phyloP scores from a whole-genome alignment of 2,797 vertebrate genomes.

The Coreius guichenoti region DNA sequence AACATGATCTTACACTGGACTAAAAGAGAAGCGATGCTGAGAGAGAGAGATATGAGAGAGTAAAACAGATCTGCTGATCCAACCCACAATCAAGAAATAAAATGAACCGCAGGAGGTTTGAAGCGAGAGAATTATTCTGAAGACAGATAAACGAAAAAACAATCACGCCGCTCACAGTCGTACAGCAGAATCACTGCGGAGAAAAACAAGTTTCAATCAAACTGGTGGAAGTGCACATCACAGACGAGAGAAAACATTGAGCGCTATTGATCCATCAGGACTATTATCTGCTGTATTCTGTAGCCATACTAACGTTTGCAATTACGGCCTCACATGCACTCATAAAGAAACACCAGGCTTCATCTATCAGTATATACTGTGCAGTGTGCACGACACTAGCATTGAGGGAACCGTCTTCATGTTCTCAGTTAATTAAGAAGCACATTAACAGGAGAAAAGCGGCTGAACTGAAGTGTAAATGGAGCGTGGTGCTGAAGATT shows the following conservation, averaged over 20 bases:
- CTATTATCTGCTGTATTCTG: neutral
- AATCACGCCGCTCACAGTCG: neutral
- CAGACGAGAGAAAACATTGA: neutral
- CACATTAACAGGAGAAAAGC: neutral
- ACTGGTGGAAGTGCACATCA: neutral
- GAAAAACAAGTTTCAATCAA: neutral
- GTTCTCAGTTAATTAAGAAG: neutral
- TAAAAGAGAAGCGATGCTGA: no score
- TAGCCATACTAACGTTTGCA: neutral
- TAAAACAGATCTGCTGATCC: constrained; percentile 1
- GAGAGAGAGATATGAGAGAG: neutral
- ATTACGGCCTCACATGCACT: no score
- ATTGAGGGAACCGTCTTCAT: neutral
- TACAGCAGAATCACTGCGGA: neutral
- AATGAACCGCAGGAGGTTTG: neutral
- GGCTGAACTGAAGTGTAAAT: neutral
- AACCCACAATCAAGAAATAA: neutral
- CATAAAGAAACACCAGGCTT: neutral
- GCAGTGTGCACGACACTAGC: neutral
- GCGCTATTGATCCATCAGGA: neutral
- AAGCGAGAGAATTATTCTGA: neutral
- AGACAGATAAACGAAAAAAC: neutral
- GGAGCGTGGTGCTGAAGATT: neutral
- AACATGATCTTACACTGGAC: neutral
- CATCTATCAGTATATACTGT: neutral